A percentile compares a stretch with the other conserved stretches of the same genome.
Conservation (phyloP, 2,113 vertebrate species). For the Hyla sarda region DNA sequence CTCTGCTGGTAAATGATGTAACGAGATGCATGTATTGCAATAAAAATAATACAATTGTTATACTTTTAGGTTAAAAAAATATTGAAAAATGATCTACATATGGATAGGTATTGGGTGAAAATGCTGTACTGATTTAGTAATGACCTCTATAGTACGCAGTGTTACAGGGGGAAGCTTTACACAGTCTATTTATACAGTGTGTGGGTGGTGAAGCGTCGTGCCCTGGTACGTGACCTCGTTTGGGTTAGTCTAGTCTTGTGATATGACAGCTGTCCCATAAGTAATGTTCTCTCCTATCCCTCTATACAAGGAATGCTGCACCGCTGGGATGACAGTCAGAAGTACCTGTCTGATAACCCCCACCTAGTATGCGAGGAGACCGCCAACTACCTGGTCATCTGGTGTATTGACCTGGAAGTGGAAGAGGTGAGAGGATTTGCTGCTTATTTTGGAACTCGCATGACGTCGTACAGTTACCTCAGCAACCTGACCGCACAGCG, state of each 20-base stretch:
- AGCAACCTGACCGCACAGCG: too few species aligned
- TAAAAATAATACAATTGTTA: too few species aligned
- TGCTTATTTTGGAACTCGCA: too few species aligned
- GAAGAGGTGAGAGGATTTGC: slow-evolving; percentile 84
- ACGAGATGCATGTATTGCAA: too few species aligned
- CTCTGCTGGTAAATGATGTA: too few species aligned
- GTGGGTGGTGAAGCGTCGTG: background rate
- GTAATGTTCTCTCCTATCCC: background rate
- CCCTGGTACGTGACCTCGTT: background rate
- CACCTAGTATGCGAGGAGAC: slow-evolving; percentile 93
- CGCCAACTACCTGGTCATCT: slow-evolving; percentile 93
- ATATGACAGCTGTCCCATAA: background rate
- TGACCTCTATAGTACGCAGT: background rate
- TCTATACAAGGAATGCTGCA: slow-evolving; percentile 83
- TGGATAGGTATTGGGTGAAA: background rate
- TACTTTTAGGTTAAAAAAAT: too few species aligned
- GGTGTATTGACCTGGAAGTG: slow-evolving; percentile 95
- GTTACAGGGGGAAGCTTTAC: background rate
- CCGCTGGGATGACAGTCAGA: slow-evolving; percentile 96
- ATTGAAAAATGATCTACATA: too few species aligned
- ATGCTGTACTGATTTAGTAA: background rate
- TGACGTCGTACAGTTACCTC: too few species aligned
- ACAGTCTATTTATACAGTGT: background rate
- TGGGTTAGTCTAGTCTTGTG: background rate
- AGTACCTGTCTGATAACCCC: slow-evolving; percentile 88